These are phyloP conservation scores for Apostichopus parvimensis DNA, from an alignment of 35 echinoderm and acorn worm species.

Conservation along the genomic window DNA sequence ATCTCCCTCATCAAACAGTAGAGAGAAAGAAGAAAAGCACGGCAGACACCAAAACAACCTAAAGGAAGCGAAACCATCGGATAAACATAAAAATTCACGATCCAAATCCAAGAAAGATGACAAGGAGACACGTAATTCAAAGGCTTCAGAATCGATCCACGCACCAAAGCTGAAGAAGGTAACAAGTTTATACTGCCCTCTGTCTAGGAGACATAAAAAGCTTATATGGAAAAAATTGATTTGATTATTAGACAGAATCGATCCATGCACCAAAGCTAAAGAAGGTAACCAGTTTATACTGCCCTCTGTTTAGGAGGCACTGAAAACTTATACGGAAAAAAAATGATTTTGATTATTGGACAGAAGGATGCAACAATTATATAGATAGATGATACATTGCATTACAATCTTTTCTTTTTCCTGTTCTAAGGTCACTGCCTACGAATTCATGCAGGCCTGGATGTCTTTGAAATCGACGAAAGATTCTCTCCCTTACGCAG, in stretches of 20 bases:
- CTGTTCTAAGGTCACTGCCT: constrained; percentile 65
- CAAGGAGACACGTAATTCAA: constrained; percentile 43
- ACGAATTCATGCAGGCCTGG: constrained; percentile 97
- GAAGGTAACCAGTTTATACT: not conserved
- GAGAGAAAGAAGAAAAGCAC: constrained; percentile 27
- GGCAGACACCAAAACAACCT: constrained; percentile 3
- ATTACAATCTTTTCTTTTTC: not conserved
- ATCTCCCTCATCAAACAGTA: not conserved
- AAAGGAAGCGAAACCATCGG: constrained; percentile 23
- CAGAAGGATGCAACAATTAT: too few species aligned
- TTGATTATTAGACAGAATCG: not conserved
- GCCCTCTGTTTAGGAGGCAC: too few species aligned
- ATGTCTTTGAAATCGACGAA: constrained; percentile 69
- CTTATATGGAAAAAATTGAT: too few species aligned
- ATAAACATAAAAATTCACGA: constrained; percentile 39
- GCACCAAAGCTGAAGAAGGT: constrained; percentile 42
- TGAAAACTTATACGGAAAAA: too few species aligned
- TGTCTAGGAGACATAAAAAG: too few species aligned
- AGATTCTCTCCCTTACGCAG: constrained; percentile 59
- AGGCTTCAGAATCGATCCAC: not conserved
- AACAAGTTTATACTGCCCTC: not conserved
- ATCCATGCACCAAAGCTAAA: constrained; percentile 14
- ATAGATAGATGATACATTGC: too few species aligned
- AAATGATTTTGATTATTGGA: too few species aligned
- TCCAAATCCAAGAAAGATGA: constrained; percentile 52